Evolutionary conservation across 2,888 invertebrate species (phyloP).

Genomic region (Alitta virens): DNA sequence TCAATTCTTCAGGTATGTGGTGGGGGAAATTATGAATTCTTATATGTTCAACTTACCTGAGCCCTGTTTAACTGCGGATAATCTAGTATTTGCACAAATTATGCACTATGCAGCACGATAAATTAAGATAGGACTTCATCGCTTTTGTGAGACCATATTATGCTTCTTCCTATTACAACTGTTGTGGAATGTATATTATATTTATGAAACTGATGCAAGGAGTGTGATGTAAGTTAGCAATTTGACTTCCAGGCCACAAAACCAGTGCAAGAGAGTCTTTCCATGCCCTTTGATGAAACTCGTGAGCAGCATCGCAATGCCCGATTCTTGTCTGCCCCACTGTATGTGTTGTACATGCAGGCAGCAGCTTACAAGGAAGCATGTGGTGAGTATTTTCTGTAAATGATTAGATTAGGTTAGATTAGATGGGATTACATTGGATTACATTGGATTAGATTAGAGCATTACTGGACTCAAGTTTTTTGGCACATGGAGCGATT

Average conservation of each 20-base stretch:
- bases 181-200: background rate
- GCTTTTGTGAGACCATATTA: background rate
- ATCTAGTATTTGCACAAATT: too few relatives aligned
- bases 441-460: too few relatives aligned
- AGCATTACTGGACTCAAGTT: too few relatives aligned
- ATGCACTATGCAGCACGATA: too few relatives aligned
- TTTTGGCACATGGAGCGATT: too few relatives aligned
- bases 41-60: too few relatives aligned
- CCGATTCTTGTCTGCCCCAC: slow-evolving; percentile 73
- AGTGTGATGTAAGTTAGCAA: too few relatives aligned
- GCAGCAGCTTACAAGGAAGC: slow-evolving; percentile 78
- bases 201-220: background rate
- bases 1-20: slow-evolving; percentile 64
- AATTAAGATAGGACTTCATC: slow-evolving; percentile 34
- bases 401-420: too few relatives aligned
- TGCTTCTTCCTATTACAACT: background rate
- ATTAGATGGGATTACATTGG: too few relatives aligned
- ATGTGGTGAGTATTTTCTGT: slow-evolving; percentile 57
- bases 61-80: too few relatives aligned
- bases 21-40: too few relatives aligned
- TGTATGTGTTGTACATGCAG: slow-evolving; percentile 86
- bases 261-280: slow-evolving; percentile 84
- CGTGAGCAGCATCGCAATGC: slow-evolving; percentile 68
- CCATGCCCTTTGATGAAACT: slow-evolving; percentile 75
- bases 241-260: slow-evolving; percentile 69